Evolutionary conservation across 2,888 invertebrate genomes (phyloP).

Genomic region (Sclerodermus sp.): DNA sequence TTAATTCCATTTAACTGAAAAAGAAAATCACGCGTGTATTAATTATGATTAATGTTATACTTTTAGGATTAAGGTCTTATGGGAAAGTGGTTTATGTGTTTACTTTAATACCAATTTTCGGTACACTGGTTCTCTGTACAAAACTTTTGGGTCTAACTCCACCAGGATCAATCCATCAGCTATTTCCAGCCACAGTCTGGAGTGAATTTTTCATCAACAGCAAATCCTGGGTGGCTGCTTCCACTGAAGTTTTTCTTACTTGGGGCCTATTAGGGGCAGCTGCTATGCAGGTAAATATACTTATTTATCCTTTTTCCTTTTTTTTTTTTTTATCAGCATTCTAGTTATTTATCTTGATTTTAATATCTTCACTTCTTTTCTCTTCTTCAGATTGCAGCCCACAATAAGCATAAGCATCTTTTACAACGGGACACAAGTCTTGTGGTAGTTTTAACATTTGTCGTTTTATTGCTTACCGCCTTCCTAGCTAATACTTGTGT

Average conservation of each 20-base stretch:
- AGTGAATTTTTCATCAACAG: slow-evolving; percentile 83
- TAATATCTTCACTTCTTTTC: not conserved
- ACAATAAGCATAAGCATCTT: slow-evolving; percentile 71
- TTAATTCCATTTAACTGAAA: too few relatives aligned
- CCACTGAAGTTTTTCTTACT: slow-evolving; percentile 84
- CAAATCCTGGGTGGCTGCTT: slow-evolving; percentile 86
- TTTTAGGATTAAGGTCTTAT: slow-evolving; percentile 72
- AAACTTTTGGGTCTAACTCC: slow-evolving; percentile 76
- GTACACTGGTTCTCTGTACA: slow-evolving; percentile 72
- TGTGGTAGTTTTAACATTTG: slow-evolving; percentile 72
- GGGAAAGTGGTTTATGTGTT: slow-evolving; percentile 83
- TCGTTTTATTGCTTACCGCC: slow-evolving; percentile 74
- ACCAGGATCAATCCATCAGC: slow-evolving; percentile 66
- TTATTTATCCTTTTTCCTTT: too few relatives aligned
- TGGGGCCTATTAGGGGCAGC: slow-evolving; percentile 85
- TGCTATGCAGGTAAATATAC: slow-evolving; percentile 68
- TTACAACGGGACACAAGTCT: slow-evolving; percentile 68
- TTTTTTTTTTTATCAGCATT: too few relatives aligned
- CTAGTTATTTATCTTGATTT: not conserved
- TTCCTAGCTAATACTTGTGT: slow-evolving; percentile 83
- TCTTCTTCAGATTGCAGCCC: slow-evolving; percentile 65
- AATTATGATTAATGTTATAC: not conserved
- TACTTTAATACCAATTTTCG: slow-evolving; percentile 76
- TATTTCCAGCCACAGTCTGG: slow-evolving; percentile 81
- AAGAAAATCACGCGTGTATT: too few relatives aligned